A percentile compares a stretch with the other conserved stretches of the same genome.
These are phyloP conservation scores for Eilema griseolum DNA, from an alignment of 2,888 invertebrate species.

Conservation along the genomic window DNA sequence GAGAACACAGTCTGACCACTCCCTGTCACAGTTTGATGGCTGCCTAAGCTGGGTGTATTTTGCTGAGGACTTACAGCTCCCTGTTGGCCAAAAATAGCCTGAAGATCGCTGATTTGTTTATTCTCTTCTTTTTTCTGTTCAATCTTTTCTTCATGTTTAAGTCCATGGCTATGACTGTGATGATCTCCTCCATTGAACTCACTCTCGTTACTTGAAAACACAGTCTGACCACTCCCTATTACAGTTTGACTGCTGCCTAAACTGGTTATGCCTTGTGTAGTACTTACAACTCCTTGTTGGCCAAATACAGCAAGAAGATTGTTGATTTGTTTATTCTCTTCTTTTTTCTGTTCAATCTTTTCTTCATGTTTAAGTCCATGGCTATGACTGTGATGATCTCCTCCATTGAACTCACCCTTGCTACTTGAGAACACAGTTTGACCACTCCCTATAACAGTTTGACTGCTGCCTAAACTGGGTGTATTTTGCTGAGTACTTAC, in stretches of 20 bases:
- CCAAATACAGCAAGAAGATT: not conserved
- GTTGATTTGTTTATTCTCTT: not conserved
- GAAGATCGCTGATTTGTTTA: not conserved
- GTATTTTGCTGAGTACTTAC: not conserved
- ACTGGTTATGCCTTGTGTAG: not conserved
- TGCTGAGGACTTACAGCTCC: too few relatives aligned
- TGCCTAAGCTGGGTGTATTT: not conserved
- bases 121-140: not conserved
- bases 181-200: too few relatives aligned
- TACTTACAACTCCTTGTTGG: not conserved
- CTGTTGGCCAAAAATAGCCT: too few relatives aligned
- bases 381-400: not conserved
- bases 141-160: not conserved
- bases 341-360: not conserved
- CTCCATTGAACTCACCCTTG: not conserved
- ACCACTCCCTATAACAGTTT: not conserved
- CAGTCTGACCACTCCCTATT: not conserved
- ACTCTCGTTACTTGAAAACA: not conserved
- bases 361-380: not conserved
- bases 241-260: not conserved
- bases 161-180: not conserved
- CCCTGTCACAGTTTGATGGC: not conserved
- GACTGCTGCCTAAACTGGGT: not conserved
- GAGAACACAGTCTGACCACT: not conserved
- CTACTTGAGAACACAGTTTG: not conserved